These are phyloP conservation scores for Molossus alvarezi DNA, from an alignment of 2,797 vertebrate genomes.

Conservation along the genomic window DNA sequence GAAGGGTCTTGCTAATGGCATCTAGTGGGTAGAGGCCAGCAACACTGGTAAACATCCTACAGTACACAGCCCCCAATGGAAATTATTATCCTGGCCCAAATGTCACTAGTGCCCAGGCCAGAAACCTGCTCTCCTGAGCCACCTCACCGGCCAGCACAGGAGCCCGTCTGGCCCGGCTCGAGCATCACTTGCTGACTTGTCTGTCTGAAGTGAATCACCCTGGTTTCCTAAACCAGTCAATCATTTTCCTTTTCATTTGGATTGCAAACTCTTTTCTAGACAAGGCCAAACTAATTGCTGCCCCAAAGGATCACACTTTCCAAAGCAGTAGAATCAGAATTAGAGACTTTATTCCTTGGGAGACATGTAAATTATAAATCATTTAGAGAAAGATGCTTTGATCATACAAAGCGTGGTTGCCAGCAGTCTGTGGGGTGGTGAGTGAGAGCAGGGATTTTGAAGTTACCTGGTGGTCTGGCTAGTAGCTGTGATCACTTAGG, in stretches of 20 bases:
- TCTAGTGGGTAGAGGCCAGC: background rate
- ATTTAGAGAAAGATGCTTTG: background rate
- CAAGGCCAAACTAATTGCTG: background rate
- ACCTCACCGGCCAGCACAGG: background rate
- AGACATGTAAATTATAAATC: background rate
- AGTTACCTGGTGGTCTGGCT: background rate
- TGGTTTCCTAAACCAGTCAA: background rate
- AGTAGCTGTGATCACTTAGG: background rate
- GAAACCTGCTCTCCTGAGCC: background rate
- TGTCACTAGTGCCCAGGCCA: background rate
- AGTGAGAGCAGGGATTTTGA: background rate
- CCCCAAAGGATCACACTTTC: background rate
- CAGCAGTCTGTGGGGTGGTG: background rate
- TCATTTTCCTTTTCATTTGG: conserved; percentile 22
- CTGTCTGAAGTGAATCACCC: background rate
- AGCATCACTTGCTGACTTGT: background rate
- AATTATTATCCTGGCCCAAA: no score
- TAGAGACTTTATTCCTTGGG: background rate
- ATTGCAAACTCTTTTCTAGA: background rate
- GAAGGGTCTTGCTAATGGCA: background rate
- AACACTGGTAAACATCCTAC: background rate
- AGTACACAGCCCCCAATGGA: rapidly evolving
- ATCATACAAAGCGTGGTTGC: no score
- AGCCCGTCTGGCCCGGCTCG: background rate
- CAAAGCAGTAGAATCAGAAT: background rate